phyloP scores from a whole-genome alignment of 2,888 invertebrate genomes.

The Graphium colonna region DNA sequence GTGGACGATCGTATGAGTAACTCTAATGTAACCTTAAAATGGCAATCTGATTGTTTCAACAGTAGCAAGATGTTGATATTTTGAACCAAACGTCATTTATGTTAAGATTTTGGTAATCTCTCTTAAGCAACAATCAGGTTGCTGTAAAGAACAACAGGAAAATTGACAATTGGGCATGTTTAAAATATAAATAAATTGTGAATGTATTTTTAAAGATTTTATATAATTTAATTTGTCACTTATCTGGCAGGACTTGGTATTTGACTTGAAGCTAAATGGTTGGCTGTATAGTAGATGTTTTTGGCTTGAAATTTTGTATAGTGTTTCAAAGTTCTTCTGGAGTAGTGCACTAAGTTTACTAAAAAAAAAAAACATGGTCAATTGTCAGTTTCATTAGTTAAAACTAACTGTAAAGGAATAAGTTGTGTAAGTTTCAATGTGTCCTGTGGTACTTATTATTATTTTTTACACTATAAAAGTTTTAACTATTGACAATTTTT shows the following conservation, averaged over 20 bases:
- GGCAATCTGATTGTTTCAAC: conserved; percentile 45
- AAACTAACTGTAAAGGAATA: conserved; percentile 65
- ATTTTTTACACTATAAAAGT: neutral
- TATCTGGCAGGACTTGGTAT: conserved; percentile 41
- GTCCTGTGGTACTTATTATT: neutral
- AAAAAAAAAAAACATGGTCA: conserved; percentile 12
- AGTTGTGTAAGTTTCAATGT: conserved; percentile 46
- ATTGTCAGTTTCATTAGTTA: conserved; percentile 45
- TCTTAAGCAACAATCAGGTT: conserved; percentile 20
- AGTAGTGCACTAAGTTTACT: conserved; percentile 25
- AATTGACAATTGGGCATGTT: conserved; percentile 18
- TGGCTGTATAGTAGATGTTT: conserved; percentile 73
- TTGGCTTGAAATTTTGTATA: conserved; percentile 63
- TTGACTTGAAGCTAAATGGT: conserved; percentile 54
- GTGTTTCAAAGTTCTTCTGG: conserved; percentile 42
- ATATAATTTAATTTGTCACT: conserved; percentile 4
- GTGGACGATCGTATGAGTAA: conserved; percentile 74
- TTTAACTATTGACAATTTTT: neutral
- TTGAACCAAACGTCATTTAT: no score
- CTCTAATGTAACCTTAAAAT: conserved; percentile 54
- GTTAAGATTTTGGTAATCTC: no score
- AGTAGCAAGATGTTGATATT: no score
- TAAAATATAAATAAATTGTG: neutral
- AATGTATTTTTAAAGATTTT: no score
- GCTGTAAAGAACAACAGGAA: neutral